These are phyloP conservation scores for Lytechinus variegatus DNA, from an alignment of 35 echinoderm and acorn worm genomes.

Conservation along the genomic window DNA sequence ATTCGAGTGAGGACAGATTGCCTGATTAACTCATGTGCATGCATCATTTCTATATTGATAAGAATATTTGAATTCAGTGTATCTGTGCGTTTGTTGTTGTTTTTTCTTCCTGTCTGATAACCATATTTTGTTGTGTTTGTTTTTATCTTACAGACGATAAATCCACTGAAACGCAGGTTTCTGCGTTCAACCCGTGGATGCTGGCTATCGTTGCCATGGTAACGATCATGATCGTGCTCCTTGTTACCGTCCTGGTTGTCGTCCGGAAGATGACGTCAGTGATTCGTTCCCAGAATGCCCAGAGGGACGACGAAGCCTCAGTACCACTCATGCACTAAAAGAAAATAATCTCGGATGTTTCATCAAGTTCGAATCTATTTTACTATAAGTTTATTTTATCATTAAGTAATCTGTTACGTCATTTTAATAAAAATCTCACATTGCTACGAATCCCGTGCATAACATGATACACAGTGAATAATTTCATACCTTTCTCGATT, in stretches of 20 bases:
- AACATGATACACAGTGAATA: no score
- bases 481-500: no score
- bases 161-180: background rate
- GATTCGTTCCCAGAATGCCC: background rate
- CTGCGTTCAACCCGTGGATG: slow-evolving; percentile 12
- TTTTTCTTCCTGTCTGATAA: background rate
- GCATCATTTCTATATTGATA: no score
- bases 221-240: background rate
- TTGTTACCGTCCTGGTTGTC: background rate
- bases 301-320: background rate
- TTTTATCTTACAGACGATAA: background rate
- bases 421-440: no score
- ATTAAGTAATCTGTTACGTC: no score
- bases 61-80: background rate
- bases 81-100: background rate
- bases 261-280: slow-evolving; percentile 23
- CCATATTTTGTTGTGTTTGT: background rate
- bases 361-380: no score
- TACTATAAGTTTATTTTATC: no score
- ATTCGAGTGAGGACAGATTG: no score
- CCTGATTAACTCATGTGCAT: no score
- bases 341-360: background rate
- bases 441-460: no score
- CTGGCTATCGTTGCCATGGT: slow-evolving; percentile 18
- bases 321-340: background rate